Evolutionary conservation across 2,113 vertebrate genomes (phyloP).

Genomic region (Odontesthes bonariensis): DNA sequence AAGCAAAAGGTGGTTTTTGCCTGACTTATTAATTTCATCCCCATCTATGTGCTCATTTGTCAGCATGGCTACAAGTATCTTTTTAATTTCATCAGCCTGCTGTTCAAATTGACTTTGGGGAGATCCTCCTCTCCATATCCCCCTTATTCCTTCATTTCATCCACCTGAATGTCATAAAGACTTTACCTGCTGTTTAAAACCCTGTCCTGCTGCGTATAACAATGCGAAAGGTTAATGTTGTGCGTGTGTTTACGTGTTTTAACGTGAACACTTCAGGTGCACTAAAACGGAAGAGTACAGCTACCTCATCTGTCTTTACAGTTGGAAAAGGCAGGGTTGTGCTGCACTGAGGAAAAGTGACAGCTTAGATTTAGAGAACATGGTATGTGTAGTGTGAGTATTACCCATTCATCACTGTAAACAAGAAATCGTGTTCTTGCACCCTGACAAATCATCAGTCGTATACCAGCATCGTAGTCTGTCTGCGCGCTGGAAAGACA

Average conservation of each 20-base stretch:
- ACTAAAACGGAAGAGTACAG: conserved; percentile 49
- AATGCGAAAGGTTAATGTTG: conserved; percentile 47
- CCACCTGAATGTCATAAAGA: conserved; percentile 74
- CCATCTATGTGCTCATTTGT: conserved; percentile 76
- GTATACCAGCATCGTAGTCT: conserved; percentile 53
- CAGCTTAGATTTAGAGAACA: conserved; percentile 73
- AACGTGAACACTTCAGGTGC: conserved; percentile 43
- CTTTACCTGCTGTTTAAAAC: conserved; percentile 70
- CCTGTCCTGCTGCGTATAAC: conserved; percentile 50
- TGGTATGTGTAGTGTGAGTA: conserved; percentile 59
- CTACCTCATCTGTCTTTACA: conserved; percentile 60
- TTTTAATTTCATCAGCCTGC: conserved; percentile 79
- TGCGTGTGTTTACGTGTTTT: conserved; percentile 25
- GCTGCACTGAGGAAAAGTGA: conserved; percentile 71
- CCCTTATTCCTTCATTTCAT: conserved; percentile 51
- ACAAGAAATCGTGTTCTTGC: conserved; percentile 75
- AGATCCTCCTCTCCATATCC: conserved; percentile 64
- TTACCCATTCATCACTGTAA: conserved; percentile 83
- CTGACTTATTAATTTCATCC: conserved; percentile 74
- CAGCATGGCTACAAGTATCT: conserved; percentile 68
- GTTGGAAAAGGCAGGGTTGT: conserved; percentile 55
- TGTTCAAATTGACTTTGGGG: conserved; percentile 81
- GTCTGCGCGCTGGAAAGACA: conserved; percentile 49
- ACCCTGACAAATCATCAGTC: conserved; percentile 78
- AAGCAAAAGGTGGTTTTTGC: conserved; percentile 48